Conservation (phyloP, 2,797 vertebrate species). For the Synanceia verrucosa region DNA sequence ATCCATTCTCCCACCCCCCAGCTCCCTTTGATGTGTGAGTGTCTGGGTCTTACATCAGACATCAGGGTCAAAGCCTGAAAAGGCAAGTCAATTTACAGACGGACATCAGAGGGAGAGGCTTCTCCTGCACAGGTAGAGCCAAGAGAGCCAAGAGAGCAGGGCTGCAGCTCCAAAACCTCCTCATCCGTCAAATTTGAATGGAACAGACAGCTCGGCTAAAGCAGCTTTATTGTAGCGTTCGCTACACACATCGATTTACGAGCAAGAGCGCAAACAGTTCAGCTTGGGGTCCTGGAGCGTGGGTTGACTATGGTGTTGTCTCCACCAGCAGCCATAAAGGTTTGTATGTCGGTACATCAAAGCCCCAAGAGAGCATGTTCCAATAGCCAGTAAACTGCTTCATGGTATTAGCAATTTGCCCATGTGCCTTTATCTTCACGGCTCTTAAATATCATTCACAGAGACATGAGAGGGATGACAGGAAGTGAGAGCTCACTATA, state of each 20-base stretch:
- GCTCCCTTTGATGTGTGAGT: constrained; percentile 83
- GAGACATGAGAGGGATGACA: constrained; percentile 55
- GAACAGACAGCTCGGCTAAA: constrained; percentile 70
- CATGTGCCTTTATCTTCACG: constrained; percentile 74
- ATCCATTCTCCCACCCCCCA: constrained; percentile 73
- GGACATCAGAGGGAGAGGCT: constrained; percentile 77
- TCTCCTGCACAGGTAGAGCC: constrained; percentile 72
- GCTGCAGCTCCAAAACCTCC: constrained; percentile 51
- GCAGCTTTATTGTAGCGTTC: constrained; percentile 65
- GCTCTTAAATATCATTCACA: constrained; percentile 68
- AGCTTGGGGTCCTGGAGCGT: constrained; percentile 33
- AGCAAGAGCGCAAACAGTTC: constrained; percentile 63
- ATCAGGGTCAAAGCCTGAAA: constrained; percentile 84
- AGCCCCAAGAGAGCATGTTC: constrained; percentile 84
- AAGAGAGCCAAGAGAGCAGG: constrained; percentile 46
- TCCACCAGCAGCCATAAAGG: constrained; percentile 88
- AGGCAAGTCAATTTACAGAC: constrained; percentile 84
- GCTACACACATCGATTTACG: constrained; percentile 69
- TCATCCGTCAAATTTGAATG: constrained; percentile 74
- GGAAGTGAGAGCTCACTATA: constrained; percentile 36
- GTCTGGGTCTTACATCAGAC: constrained; percentile 87
- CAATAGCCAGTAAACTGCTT: constrained; percentile 86
- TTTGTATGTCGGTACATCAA: constrained; percentile 89
- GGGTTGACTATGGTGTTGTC: constrained; percentile 75
- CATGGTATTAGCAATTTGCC: constrained; percentile 71